Base-by-base conservation (phyloP, 92 coral and sea anemone genomes). In the Bergia sp. region DNA sequence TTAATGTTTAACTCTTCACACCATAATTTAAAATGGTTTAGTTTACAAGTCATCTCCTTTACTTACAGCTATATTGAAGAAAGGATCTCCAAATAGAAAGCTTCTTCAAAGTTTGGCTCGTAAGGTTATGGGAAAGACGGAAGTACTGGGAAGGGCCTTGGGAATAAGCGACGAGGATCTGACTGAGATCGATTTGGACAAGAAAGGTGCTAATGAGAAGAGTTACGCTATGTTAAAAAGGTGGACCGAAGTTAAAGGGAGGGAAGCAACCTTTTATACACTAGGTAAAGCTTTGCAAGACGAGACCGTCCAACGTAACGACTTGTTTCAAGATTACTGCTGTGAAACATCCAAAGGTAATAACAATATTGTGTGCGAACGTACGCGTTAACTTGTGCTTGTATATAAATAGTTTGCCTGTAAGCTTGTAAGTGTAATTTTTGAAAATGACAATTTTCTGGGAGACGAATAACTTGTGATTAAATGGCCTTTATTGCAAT, bases 241-340 rank as follows among this genome's bases (percentile, higher is more conserved):
- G 76, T 93, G 96, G 96, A 80, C 58, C n/a, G 83, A 91, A 75
- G 12, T 65, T 3, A 69, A 71, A 12, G 96, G 94, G 20, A 44
- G 86, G 42, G 77, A 38, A 21, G 94, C 96, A 16, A 93, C 79
- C 21, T 93, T 89, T 49, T 23, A 81, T 42, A 77, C 55, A 21
- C 79, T 93, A 42, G 96, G 90, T 2, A 36, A 79, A 42, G 94
- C 89, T 15, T 86, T 93, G 7, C 47, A 73, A 42, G 84, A 90
- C 82, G 73, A 83, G 42, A 91, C 82, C 15, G 47, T 91, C 3
- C 38, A 78, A 12, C 91, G 91, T 45, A 86, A 37, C 73, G 96
- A 93, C 80, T 81, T 91, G 50, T 81, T 88, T 21, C 87, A 79
- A 37, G 76, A 10, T 12, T 91, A 89, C 86, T 93, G 94, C 64